These are phyloP conservation scores for Arrhopalites spinosus DNA, from an alignment of 2,888 invertebrate species.

Conservation along the genomic window DNA sequence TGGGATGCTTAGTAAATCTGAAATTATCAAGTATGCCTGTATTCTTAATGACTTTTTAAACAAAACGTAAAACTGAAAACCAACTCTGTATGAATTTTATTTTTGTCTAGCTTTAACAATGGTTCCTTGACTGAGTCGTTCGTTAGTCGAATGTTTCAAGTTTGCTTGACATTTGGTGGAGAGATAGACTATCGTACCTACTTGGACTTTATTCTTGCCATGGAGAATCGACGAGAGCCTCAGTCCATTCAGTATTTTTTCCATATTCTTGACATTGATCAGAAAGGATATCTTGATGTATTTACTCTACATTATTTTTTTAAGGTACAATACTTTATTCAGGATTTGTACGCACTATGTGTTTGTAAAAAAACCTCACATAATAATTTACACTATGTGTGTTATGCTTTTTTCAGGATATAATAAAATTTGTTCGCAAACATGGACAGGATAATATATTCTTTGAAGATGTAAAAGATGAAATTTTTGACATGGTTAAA, in stretches of 20 bases:
- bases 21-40: conserved; percentile 79
- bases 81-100: no score
- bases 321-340: no score
- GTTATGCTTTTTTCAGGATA: no score
- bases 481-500: conserved; percentile 97
- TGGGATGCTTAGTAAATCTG: conserved; percentile 91
- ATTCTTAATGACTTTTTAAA: no score
- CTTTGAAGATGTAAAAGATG: conserved; percentile 94
- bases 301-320: conserved; percentile 93
- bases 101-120: conserved; percentile 85
- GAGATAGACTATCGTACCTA: conserved; percentile 98
- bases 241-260: conserved; percentile 91
- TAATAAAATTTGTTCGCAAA: conserved; percentile 85
- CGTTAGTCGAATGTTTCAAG: conserved; percentile 90
- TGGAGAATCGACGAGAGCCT: conserved; percentile 89
- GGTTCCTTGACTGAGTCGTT: conserved; percentile 90
- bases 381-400: no score
- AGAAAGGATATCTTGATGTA: conserved; percentile 83
- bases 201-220: conserved; percentile 87
- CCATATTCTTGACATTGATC: conserved; percentile 76
- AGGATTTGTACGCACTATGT: no score
- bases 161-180: conserved; percentile 90
- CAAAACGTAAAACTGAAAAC: no score
- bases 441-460: conserved; percentile 79
- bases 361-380: no score